Percentiles rank a stretch among this genome's conserved stretches.
Evolutionary conservation across 1,140 invertebrate species (phyloP).

Genomic region (Nylanderia fulva): DNA sequence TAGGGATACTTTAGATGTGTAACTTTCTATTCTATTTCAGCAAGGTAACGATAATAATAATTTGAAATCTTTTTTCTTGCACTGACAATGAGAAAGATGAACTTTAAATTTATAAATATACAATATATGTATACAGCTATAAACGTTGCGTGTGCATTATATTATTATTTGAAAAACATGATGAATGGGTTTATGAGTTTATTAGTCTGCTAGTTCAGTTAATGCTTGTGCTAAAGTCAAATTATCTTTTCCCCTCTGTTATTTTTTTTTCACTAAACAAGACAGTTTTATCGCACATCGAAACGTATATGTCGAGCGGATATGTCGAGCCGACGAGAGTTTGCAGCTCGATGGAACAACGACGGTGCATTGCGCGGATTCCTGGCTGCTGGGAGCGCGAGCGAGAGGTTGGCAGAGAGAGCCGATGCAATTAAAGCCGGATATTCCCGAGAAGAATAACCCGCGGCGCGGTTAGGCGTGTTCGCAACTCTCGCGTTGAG

Average conservation of each 20-base stretch:
- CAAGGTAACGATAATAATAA: background rate
- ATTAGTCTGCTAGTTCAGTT: slow-evolving; percentile 7
- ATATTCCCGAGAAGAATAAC: slow-evolving; percentile 68
- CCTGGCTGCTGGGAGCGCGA: slow-evolving; percentile 55
- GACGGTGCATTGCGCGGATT: slow-evolving; percentile 67
- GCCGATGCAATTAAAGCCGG: slow-evolving; percentile 69
- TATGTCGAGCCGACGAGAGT: slow-evolving; percentile 22
- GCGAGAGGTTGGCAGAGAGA: slow-evolving; percentile 39
- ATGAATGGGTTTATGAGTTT: background rate
- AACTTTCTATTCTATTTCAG: background rate
- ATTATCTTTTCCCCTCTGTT: slow-evolving; percentile 39
- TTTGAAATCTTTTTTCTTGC: background rate
- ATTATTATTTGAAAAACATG: background rate
- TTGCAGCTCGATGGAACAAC: slow-evolving; percentile 56
- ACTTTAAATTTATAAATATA: background rate
- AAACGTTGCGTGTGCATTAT: background rate
- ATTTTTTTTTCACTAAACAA: slow-evolving; percentile 46
- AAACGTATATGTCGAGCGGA: background rate
- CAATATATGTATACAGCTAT: no score
- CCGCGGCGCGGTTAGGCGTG: slow-evolving; percentile 44
- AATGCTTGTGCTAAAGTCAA: slow-evolving; percentile 7
- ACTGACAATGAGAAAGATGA: background rate
- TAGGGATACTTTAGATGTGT: background rate
- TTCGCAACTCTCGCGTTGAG: slow-evolving; percentile 22
- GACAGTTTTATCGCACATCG: slow-evolving; percentile 57